A percentile compares a stretch with the other conserved stretches of the same genome.
phyloP scores from a whole-genome alignment of 2,888 invertebrate genomes.

The Chelonus formosanus region DNA sequence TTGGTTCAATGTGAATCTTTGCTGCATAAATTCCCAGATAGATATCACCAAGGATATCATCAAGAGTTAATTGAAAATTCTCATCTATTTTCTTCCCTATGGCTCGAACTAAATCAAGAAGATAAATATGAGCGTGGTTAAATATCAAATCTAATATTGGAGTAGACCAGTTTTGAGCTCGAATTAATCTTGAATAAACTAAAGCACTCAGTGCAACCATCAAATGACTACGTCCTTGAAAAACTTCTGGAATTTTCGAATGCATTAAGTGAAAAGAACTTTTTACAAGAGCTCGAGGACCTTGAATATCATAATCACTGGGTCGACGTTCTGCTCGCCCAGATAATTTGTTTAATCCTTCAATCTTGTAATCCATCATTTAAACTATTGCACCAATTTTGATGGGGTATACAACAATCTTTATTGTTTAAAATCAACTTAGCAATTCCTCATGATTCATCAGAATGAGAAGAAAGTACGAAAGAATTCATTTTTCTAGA shows the following conservation, averaged over 20 bases:
- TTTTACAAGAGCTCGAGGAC: conserved; percentile 53
- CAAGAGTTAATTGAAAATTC: conserved; percentile 49
- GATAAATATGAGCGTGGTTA: conserved; percentile 58
- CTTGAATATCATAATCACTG: conserved; percentile 50
- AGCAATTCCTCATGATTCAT: too few species aligned
- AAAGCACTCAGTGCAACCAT: conserved; percentile 53
- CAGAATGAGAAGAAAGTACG: too few species aligned
- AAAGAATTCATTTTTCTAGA: too few species aligned
- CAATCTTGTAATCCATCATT: conserved; percentile 35
- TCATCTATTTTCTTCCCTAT: conserved; percentile 53
- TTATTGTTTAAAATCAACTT: too few species aligned
- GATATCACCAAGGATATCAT: conserved; percentile 55
- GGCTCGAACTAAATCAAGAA: conserved; percentile 54
- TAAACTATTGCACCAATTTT: conserved; percentile 42
- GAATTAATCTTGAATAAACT: conserved; percentile 54
- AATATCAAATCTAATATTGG: conserved; percentile 58
- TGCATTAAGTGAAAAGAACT: conserved; percentile 56
- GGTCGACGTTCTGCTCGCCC: conserved; percentile 46
- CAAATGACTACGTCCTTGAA: conserved; percentile 52
- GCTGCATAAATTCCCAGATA: conserved; percentile 58
- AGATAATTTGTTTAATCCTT: conserved; percentile 37
- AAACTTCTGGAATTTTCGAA: conserved; percentile 45
- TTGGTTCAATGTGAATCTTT: conserved; percentile 54
- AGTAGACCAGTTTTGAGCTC: conserved; percentile 56
- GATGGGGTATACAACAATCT: conserved; percentile 52